Conservation (phyloP, 2,797 vertebrate species). For the Catharus ustulatus region DNA sequence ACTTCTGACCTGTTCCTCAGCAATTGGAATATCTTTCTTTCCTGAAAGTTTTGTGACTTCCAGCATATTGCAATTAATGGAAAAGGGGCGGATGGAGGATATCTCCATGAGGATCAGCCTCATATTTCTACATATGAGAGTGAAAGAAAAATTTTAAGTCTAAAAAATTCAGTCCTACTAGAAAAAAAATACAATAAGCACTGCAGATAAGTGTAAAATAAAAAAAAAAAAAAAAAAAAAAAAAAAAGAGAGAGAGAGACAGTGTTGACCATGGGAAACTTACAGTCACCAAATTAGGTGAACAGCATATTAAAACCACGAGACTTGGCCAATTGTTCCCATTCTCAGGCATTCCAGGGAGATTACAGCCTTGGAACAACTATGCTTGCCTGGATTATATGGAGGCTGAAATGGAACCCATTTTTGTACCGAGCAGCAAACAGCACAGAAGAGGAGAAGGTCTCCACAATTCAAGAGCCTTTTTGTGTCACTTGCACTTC, state of each 20-base stretch:
- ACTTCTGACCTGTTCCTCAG: background rate
- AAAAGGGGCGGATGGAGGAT: background rate
- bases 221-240: background rate
- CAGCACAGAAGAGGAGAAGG: background rate
- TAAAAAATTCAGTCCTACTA: background rate
- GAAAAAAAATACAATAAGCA: background rate
- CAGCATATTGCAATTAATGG: background rate
- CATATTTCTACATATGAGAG: background rate
- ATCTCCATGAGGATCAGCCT: background rate
- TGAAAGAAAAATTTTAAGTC: background rate
- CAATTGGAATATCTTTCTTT: background rate
- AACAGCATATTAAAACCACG: background rate
- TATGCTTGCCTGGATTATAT: background rate
- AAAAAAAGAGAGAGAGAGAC: accelerated
- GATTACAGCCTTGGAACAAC: conserved; percentile 27
- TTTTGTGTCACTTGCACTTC: background rate
- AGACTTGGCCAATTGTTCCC: background rate
- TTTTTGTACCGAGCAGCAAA: background rate
- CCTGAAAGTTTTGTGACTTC: background rate
- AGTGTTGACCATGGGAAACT: background rate
- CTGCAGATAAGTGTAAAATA: background rate
- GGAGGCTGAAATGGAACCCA: background rate
- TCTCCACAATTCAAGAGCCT: background rate
- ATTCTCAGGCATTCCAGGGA: background rate
- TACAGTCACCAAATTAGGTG: background rate